A percentile compares a stretch with the other conserved stretches of the same genome.
These are phyloP conservation scores for Drosophila nannoptera DNA, from an alignment of 1,140 invertebrate species.

Conservation along the genomic window DNA sequence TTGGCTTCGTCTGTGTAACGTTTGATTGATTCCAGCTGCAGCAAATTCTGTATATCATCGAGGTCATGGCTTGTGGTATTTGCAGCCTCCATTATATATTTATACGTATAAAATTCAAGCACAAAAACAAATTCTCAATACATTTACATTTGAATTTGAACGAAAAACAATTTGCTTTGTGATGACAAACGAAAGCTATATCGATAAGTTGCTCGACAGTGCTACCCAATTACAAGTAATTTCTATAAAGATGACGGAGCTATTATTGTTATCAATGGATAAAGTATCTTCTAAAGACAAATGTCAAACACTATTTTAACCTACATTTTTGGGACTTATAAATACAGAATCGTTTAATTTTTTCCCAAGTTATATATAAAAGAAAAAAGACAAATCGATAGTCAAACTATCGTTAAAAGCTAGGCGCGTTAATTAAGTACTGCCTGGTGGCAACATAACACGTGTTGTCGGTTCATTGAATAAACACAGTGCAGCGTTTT, in stretches of 20 bases:
- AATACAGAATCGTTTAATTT: no score
- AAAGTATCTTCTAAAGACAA: no score
- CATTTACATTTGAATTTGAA: slow-evolving; percentile 7
- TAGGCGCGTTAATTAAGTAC: neutral
- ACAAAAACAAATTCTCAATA: neutral
- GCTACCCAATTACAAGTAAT: neutral
- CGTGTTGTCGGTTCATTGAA: slow-evolving; percentile 61
- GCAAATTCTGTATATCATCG: slow-evolving; percentile 55
- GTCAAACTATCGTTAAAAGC: slow-evolving; percentile 1
- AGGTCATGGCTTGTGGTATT: slow-evolving; percentile 2
- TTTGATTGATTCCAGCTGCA: slow-evolving; percentile 58
- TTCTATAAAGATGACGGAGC: no score
- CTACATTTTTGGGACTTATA: no score
- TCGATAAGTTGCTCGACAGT: slow-evolving; percentile 4
- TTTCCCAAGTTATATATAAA: neutral
- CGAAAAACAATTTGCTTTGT: neutral
- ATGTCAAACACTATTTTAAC: no score
- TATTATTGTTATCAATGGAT: no score
- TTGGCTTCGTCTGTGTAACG: slow-evolving; percentile 54
- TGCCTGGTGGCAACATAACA: slow-evolving; percentile 37
- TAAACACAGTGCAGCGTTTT: slow-evolving; percentile 14
- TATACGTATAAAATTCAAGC: neutral
- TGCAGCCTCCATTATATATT: neutral
- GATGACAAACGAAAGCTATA: slow-evolving; percentile 1
- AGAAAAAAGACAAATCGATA: slow-evolving; percentile 2